These are phyloP conservation scores for Eolophus roseicapilla DNA, from an alignment of 2,113 vertebrate species.

Conservation along the genomic window DNA sequence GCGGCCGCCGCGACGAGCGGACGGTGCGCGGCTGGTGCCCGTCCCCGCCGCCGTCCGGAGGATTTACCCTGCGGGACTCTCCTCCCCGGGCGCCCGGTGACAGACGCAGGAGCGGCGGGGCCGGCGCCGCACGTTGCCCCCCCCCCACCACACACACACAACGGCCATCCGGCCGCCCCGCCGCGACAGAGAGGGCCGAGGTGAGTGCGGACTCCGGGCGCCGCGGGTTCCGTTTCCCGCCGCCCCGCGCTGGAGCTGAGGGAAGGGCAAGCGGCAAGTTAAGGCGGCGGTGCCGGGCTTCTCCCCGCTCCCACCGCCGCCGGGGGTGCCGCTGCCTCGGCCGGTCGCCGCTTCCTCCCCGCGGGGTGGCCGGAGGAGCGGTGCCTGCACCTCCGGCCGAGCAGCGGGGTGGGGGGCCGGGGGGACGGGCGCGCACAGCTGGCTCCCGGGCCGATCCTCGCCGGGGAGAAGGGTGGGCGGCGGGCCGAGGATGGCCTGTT, in stretches of 20 bases:
- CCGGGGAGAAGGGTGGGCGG: not conserved
- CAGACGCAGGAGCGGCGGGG: not conserved
- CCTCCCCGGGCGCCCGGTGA: not conserved
- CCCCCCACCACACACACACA: no score
- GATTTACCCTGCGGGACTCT: not conserved
- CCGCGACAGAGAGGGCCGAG: slow-evolving; percentile 3
- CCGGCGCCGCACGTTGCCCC: not conserved
- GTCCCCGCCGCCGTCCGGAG: not conserved
- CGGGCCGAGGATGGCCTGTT: not conserved
- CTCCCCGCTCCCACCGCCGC: not conserved
- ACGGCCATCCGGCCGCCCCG: not conserved
- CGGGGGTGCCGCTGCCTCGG: not conserved
- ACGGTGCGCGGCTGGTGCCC: not conserved
- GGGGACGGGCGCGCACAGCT: not conserved
- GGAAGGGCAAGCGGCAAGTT: not conserved
- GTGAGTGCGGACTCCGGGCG: slow-evolving; percentile 3
- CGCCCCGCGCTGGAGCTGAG: not conserved
- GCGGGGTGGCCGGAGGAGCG: not conserved
- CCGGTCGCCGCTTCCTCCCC: not conserved
- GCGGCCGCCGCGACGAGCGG: not conserved
- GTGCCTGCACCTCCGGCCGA: not conserved
- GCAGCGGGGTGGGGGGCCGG: not conserved
- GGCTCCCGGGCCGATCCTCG: not conserved
- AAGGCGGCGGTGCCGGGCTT: not conserved
- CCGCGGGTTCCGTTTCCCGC: not conserved